Conservation (phyloP, 2,797 vertebrate genomes). For the Tragelaphus eurycerus region DNA sequence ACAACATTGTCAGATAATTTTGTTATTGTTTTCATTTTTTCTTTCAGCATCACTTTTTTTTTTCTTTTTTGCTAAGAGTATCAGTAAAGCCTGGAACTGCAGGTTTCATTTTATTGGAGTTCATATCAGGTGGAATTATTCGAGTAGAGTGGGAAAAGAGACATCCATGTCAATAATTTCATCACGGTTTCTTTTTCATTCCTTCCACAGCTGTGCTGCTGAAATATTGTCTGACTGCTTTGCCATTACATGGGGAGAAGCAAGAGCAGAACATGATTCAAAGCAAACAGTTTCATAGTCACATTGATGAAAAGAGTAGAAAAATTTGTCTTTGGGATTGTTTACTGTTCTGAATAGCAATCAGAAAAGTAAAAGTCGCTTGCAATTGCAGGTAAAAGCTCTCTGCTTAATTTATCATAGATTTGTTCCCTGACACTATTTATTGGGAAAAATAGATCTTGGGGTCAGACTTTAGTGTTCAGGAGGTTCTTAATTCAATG, state of each 20-base stretch:
- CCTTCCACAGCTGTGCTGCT: not conserved
- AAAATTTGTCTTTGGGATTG: not conserved
- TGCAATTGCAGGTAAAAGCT: conserved; percentile 21
- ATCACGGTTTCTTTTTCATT: conserved; percentile 66
- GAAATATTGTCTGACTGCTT: conserved; percentile 50
- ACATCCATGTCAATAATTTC: conserved; percentile 36
- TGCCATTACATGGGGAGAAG: not conserved
- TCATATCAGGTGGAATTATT: conserved; percentile 34
- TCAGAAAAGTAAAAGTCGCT: not conserved
- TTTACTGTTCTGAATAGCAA: not conserved
- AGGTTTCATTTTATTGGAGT: conserved; percentile 40
- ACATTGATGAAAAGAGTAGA: conserved; percentile 7
- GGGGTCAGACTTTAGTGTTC: not conserved
- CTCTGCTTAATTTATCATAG: not conserved
- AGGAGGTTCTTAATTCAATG: not conserved
- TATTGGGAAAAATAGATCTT: not conserved
- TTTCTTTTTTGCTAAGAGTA: not conserved
- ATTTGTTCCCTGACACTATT: not conserved
- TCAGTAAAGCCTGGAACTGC: not conserved
- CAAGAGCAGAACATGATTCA: conserved; percentile 2
- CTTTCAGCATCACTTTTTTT: not conserved
- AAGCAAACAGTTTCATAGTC: conserved; percentile 23
- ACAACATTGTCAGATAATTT: not conserved
- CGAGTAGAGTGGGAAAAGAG: not conserved
- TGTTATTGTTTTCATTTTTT: not conserved